Percentiles rank a stretch among this genome's conserved stretches.
These are phyloP conservation scores for Fregetta grallaria DNA, from an alignment of 2,113 vertebrate genomes.

Conservation along the genomic window DNA sequence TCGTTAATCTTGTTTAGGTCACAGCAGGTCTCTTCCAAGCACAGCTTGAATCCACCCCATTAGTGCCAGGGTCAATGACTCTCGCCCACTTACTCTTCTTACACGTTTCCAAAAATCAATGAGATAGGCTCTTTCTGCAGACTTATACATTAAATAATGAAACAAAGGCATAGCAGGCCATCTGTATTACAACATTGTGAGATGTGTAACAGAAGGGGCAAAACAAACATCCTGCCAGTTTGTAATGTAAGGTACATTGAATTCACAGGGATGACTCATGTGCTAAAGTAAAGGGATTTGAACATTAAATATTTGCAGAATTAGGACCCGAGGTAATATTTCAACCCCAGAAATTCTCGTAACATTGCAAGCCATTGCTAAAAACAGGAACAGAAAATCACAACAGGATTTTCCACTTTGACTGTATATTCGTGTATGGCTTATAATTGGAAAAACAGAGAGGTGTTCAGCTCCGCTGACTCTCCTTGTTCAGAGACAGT, in stretches of 20 bases:
- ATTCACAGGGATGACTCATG: background rate
- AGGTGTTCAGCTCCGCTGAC: background rate
- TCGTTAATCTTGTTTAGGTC: constrained; percentile 43
- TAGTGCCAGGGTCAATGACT: constrained; percentile 42
- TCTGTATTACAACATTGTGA: background rate
- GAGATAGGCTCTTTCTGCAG: constrained; percentile 23
- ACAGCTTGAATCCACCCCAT: constrained; percentile 16
- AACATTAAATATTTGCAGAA: background rate
- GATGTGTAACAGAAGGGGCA: constrained; percentile 1
- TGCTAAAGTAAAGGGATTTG: background rate
- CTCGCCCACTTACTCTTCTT: background rate
- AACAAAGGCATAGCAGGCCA: constrained; percentile 31
- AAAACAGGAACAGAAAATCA: background rate
- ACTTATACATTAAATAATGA: constrained; percentile 30
- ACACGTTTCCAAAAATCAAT: constrained; percentile 49
- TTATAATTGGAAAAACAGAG: background rate
- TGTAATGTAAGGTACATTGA: background rate
- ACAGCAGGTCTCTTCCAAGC: constrained; percentile 7
- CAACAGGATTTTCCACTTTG: background rate
- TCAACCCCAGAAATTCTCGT: background rate
- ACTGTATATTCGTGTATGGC: background rate
- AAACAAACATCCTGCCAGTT: constrained; percentile 10
- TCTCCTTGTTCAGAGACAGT: background rate
- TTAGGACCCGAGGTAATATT: background rate
- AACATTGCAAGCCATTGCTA: background rate